A percentile compares a stretch with the other conserved stretches of the same genome.
phyloP scores from a whole-genome alignment of 2,888 invertebrate species.

The Alitta virens region DNA sequence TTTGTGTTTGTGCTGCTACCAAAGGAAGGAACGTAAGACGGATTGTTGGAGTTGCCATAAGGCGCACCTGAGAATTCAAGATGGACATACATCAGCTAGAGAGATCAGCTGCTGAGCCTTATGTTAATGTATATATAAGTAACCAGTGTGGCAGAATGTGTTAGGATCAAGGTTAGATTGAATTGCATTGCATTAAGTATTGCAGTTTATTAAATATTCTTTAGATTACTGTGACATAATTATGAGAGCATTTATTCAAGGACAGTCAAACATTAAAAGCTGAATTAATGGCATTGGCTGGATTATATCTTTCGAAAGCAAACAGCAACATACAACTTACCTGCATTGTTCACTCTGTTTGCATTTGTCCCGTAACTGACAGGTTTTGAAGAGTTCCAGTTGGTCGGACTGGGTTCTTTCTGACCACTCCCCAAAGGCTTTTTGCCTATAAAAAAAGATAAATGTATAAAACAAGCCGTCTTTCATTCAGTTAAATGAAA shows the following conservation, averaged over 20 bases:
- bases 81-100: too few species aligned
- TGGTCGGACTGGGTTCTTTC: conserved; percentile 10
- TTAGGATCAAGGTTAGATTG: too few species aligned
- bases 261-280: not conserved
- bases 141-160: too few species aligned
- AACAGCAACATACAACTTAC: conserved; percentile 20
- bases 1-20: too few species aligned
- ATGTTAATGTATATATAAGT: too few species aligned
- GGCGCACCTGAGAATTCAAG: not conserved
- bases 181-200: too few species aligned
- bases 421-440: conserved; percentile 21
- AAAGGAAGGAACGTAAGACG: conserved; percentile 4
- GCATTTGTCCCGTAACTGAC: conserved; percentile 20
- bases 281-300: not conserved
- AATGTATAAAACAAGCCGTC: not conserved
- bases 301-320: too few species aligned
- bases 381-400: conserved; percentile 1
- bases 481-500: not conserved
- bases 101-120: too few species aligned
- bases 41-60: not conserved
- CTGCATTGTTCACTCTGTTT: conserved; percentile 27
- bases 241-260: not conserved
- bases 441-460: conserved; percentile 9
- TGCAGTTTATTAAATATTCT: too few species aligned
- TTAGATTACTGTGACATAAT: not conserved